Conservation (phyloP, 2,113 vertebrate genomes). For the Chaetorhynchus papuensis region DNA sequence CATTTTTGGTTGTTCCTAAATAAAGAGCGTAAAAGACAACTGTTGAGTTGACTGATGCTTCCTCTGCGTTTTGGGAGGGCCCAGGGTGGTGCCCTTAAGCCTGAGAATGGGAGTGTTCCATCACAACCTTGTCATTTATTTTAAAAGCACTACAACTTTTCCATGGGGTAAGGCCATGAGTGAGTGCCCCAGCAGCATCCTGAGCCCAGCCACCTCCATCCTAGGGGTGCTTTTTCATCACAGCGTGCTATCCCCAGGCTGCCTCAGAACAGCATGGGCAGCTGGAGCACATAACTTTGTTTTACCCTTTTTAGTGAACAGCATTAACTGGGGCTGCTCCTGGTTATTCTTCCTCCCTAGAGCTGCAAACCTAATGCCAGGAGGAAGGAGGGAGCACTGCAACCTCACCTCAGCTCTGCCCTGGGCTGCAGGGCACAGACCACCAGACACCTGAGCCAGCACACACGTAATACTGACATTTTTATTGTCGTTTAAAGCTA, state of each 20-base stretch:
- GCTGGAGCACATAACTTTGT: no score
- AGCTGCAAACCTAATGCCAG: not conserved
- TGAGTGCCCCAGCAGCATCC: not conserved
- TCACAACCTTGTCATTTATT: not conserved
- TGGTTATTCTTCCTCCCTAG: not conserved
- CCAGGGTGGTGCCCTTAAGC: not conserved
- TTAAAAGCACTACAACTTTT: not conserved
- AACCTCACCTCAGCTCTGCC: not conserved
- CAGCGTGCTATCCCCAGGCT: not conserved
- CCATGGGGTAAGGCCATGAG: accelerated
- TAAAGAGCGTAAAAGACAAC: constrained; percentile 65
- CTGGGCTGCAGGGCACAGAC: not conserved
- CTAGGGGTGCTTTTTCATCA: not conserved
- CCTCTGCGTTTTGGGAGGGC: not conserved
- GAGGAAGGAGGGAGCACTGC: not conserved
- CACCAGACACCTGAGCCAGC: not conserved
- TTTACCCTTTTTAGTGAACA: not conserved
- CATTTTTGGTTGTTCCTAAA: constrained; percentile 76
- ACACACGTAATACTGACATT: constrained; percentile 49
- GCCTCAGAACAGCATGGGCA: accelerated
- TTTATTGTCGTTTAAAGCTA: constrained; percentile 58
- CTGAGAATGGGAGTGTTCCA: not conserved
- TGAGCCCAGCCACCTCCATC: accelerated
- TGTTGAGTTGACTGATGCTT: not conserved
- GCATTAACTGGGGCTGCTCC: not conserved